Base-by-base conservation (phyloP, 2,797 vertebrate species). In the Alfaro cultratus region DNA sequence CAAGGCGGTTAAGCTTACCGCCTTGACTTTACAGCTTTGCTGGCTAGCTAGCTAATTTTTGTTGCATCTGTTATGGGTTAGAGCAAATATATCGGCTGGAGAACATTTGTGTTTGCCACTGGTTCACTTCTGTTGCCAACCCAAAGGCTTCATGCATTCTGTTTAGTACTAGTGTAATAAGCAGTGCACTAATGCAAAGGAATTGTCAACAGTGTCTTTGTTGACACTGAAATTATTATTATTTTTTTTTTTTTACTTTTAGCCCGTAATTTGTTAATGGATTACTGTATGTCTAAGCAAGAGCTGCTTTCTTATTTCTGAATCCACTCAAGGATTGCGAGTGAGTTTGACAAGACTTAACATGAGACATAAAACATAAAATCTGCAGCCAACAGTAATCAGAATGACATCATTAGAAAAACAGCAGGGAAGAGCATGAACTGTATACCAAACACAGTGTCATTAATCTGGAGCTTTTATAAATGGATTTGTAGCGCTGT, bases 241-340 rank as follows among this genome's bases (percentile, higher is more conserved):
- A 53, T 26, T 26, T 53, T 49, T 2, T 81, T 88, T 87, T 82
- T 91, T 83, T 86, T 76, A 80, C 74, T 80, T 82, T 87, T 80
- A 71, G 8, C 41, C 26, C 72, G 53, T 79, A 57, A 7, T 18
- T 51, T 1, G 18, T 77, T 79, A 29, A 29, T 73, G 45, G 55
- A 83, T 79, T 78, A 72, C 68, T 62, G 13, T 36, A 29, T 79
- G 34, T 46, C 57, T 67, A n/a, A 34, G 64, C 11, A 74, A 21
- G 10, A 51, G 36, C 45, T 80, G 10, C 76, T 82, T 77, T 73
- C 16, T 68, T 18, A 10, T 13, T 36, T 68, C 53, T 51, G 7
- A 73, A 46, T 55, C 39, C 34, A 78, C 4, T 79, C 1, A 23
- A 29, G 18, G 10, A 45, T 39, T 3, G 2, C 77, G 23, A 73